Conservation (phyloP, 2,888 invertebrate genomes). For the Clanis bilineata region DNA sequence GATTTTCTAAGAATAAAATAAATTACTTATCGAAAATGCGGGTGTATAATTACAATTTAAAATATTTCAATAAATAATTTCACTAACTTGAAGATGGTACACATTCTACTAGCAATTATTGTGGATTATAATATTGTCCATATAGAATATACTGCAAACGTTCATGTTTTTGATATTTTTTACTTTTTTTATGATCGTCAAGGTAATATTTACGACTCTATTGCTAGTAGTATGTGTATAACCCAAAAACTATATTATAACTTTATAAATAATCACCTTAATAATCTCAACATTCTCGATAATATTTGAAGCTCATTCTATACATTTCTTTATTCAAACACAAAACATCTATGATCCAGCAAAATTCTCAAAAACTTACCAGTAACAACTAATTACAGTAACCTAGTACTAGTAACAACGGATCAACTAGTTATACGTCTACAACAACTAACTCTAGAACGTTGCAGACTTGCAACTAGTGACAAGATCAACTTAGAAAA, state of each 20-base stretch:
- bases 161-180: no score
- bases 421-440: constrained; percentile 6
- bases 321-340: constrained; percentile 2
- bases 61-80: background rate
- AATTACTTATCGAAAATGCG: background rate
- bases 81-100: background rate
- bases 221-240: background rate
- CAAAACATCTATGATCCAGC: background rate
- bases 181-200: no score
- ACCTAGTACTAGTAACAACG: constrained; percentile 4
- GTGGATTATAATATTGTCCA: background rate
- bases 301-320: background rate
- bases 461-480: constrained; percentile 8
- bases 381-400: constrained; percentile 5
- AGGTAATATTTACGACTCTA: background rate
- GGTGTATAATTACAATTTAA: background rate
- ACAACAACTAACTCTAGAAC: background rate
- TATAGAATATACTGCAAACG: no score
- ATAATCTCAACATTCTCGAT: background rate
- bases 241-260: background rate
- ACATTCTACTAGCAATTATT: background rate
- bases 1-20: constrained; percentile 32
- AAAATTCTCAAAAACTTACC: background rate
- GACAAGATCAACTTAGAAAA: constrained; percentile 21
- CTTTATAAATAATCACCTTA: background rate